Evolutionary conservation across 1,140 invertebrate genomes (phyloP).

Genomic region (Druon quercuslanigerum): DNA sequence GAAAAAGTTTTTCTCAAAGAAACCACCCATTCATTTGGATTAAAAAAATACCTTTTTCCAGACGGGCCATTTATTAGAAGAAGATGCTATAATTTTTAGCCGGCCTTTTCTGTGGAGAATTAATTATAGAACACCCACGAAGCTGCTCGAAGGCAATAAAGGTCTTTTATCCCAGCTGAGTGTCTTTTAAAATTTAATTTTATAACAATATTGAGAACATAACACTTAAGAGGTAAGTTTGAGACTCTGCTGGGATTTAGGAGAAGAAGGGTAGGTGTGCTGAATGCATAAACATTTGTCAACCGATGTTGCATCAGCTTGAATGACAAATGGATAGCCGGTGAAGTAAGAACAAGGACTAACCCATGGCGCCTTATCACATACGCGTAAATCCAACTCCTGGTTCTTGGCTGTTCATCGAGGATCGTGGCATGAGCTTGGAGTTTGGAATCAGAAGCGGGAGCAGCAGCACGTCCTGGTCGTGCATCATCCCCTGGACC

Average conservation of each 20-base stretch:
- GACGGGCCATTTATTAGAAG: background rate
- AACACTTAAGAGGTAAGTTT: background rate
- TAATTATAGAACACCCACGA: background rate
- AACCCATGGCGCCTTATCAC: background rate
- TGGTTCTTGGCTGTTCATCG: constrained; percentile 7
- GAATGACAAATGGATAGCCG: background rate
- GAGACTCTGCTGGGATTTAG: no score
- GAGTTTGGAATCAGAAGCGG: constrained; percentile 11
- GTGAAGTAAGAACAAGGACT: no score
- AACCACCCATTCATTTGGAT: background rate
- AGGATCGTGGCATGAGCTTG: constrained; percentile 31
- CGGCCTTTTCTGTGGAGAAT: background rate
- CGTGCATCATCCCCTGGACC: constrained; percentile 59
- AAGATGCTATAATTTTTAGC: background rate
- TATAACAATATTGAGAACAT: background rate
- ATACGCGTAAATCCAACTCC: constrained; percentile 47
- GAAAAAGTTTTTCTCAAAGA: background rate
- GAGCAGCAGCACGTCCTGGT: constrained; percentile 47
- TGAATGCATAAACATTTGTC: no score
- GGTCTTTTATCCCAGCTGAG: background rate
- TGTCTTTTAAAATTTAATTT: background rate
- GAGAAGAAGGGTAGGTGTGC: no score
- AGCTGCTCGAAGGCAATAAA: background rate
- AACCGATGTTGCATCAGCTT: background rate
- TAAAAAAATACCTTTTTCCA: no score